phyloP scores from a whole-genome alignment of 2,113 vertebrate species.

The Pseudonaja textilis region DNA sequence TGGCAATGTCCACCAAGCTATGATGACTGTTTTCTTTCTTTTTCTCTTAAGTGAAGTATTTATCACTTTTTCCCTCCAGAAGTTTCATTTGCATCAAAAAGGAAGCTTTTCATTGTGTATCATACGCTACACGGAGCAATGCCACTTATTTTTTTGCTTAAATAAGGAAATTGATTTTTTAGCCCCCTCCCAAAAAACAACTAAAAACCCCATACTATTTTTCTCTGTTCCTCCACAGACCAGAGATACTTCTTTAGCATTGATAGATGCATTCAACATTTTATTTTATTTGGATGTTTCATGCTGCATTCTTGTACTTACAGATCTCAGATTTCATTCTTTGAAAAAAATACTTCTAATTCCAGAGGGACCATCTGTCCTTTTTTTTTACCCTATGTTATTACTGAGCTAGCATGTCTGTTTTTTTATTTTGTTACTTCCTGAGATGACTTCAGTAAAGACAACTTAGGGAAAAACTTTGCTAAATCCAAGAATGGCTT shows the following conservation, averaged over 20 bases:
- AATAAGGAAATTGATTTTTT: slow-evolving; percentile 10
- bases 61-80: background rate
- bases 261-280: slow-evolving; percentile 16
- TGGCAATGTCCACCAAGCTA: no score
- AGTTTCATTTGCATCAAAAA: background rate
- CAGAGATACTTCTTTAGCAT: background rate
- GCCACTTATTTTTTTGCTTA: slow-evolving; percentile 22
- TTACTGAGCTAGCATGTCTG: slow-evolving; percentile 26
- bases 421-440: slow-evolving; percentile 3
- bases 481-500: slow-evolving; percentile 9
- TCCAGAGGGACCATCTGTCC: slow-evolving; percentile 17
- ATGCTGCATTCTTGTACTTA: background rate
- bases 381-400: slow-evolving; percentile 18
- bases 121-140: background rate
- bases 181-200: background rate
- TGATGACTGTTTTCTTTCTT: background rate
- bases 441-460: slow-evolving; percentile 2
- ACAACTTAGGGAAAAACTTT: slow-evolving; percentile 7
- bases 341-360: slow-evolving; percentile 25
- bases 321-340: slow-evolving; percentile 24
- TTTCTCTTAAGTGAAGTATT: background rate
- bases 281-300: slow-evolving; percentile 35
- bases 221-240: slow-evolving; percentile 1
- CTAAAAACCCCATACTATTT: background rate
- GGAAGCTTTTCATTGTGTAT: slow-evolving; percentile 1